These are phyloP conservation scores for Colletes collaris DNA, from an alignment of 2,888 invertebrate species.

Conservation along the genomic window DNA sequence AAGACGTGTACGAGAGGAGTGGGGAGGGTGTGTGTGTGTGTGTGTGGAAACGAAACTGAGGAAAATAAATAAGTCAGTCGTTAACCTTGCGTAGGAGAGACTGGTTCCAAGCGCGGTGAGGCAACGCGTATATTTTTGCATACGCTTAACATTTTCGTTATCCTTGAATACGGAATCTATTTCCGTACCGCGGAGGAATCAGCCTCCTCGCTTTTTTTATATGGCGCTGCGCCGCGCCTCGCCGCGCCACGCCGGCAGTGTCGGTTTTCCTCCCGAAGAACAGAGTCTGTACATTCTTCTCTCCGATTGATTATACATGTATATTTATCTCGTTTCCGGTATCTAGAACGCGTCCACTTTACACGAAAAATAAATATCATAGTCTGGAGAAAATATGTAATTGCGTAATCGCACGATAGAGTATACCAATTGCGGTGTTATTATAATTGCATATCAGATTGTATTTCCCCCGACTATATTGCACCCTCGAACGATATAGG, in stretches of 20 bases:
- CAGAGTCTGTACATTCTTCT: neutral
- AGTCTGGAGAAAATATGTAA: too few relatives aligned
- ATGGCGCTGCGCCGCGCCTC: slow-evolving; percentile 1
- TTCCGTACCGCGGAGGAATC: slow-evolving; percentile 20
- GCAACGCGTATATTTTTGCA: slow-evolving; percentile 59
- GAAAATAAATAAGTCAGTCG: slow-evolving; percentile 60
- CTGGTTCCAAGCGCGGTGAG: slow-evolving; percentile 51
- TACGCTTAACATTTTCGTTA: slow-evolving; percentile 57
- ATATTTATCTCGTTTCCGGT: too few relatives aligned
- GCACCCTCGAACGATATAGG: slow-evolving; percentile 10
- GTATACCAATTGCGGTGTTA: too few relatives aligned
- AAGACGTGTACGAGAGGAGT: neutral
- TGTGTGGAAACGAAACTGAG: neutral
- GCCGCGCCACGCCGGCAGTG: slow-evolving; percentile 12
- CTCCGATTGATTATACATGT: too few relatives aligned
- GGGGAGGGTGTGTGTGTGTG: too few relatives aligned
- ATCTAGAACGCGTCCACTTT: too few relatives aligned
- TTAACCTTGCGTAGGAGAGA: slow-evolving; percentile 64
- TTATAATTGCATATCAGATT: too few relatives aligned
- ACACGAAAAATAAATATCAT: too few relatives aligned
- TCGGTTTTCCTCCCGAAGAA: neutral
- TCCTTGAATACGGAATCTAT: slow-evolving; percentile 58
- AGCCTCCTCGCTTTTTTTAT: slow-evolving; percentile 26
- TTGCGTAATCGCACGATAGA: too few relatives aligned
- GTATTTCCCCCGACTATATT: neutral